phyloP scores from a whole-genome alignment of 2,888 invertebrate species.

The Thymelicus lineola region DNA sequence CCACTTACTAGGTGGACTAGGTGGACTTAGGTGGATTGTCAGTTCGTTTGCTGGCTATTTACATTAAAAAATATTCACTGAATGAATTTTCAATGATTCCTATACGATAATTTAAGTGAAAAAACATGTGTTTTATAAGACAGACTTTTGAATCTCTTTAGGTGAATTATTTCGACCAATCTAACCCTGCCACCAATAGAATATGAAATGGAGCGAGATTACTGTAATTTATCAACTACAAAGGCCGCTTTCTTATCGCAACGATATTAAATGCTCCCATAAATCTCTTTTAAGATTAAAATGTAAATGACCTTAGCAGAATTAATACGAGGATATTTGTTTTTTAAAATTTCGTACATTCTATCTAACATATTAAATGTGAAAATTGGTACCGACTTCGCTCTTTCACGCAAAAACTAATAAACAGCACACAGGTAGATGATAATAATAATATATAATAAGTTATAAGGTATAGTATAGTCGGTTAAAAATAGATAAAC shows the following conservation, averaged over 20 bases:
- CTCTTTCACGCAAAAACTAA: no score
- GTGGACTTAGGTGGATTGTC: no score
- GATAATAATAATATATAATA: no score
- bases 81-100: no score
- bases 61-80: no score
- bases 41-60: no score
- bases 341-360: neutral
- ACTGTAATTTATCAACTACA: conserved; percentile 9
- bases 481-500: no score
- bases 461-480: no score
- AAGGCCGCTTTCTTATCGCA: conserved; percentile 4
- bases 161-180: neutral
- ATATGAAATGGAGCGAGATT: conserved; percentile 5
- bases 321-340: neutral
- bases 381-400: no score
- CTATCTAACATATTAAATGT: no score
- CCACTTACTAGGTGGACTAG: no score
- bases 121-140: neutral
- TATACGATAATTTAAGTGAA: neutral
- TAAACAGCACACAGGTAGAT: no score
- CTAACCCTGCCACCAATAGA: neutral
- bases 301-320: conserved; percentile 2
- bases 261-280: conserved; percentile 4
- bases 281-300: conserved; percentile 11
- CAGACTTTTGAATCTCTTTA: neutral